Base-by-base conservation (phyloP, 2,797 vertebrate genomes). In the Intellagama lesueurii region DNA sequence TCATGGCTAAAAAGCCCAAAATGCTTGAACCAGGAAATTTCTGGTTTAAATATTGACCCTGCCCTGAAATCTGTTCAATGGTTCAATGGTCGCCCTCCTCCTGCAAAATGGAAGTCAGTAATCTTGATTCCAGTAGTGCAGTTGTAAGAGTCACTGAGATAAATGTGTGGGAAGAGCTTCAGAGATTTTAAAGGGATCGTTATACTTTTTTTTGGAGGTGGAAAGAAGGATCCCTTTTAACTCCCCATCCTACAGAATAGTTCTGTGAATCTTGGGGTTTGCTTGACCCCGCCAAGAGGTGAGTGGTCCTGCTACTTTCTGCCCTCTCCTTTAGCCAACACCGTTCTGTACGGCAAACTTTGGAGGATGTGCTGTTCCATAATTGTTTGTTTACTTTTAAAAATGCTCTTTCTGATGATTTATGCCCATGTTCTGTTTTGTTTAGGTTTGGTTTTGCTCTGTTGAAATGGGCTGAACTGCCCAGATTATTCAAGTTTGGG, bases 361-460 rank as follows among this genome's bases (percentile, higher is more conserved):
- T 83, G 87, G 87, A 85, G 87, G 79, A 68, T 88, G 86, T 88
- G 66, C 81, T 87, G 0, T 80, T 80, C 88, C 8, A n/a, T 28
- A 49, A 35, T 79, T 70, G 52, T 32, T 56, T 56, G 14, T 56
- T 56, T 83, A 66, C 78, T 85, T 32, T 49, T 69, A 11, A 60
- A n/a, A 60, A 8, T 88, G 86, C 87, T 66, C 87, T 82, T 91
- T 88, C 28, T 49, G 64, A 84, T 89, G 90, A 81, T 94, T 89
- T 92, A 40, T 82, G 35, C 93, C 94, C 90, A 49, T 56, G 52
- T 56, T 56, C 52, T 56, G 1, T 16, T 12, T 56, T 52, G 52
- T 12, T 8, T 56, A 56, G 52, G 7, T 56, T 56, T 56, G 52
- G 52, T 56, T 56, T 56, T 56, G 52, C 52, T 56, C 52, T 8